phyloP scores from a whole-genome alignment of 2,113 vertebrate genomes.

The Enhydra lutris region DNA sequence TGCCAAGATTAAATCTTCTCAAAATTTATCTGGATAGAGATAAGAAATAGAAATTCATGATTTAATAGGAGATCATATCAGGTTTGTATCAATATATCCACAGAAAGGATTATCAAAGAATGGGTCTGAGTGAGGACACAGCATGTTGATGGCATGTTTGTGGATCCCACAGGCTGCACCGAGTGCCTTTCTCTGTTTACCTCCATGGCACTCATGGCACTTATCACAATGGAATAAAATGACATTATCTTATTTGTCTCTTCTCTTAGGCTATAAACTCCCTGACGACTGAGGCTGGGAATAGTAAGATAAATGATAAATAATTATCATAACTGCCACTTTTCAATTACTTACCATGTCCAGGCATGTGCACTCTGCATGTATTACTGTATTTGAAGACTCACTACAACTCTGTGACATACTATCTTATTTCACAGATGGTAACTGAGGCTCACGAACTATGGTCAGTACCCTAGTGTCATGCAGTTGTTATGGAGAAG shows the following conservation, averaged over 20 bases:
- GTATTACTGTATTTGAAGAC: neutral
- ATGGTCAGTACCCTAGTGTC: neutral
- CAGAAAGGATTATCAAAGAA: neutral
- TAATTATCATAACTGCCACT: neutral
- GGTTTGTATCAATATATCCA: neutral
- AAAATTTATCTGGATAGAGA: neutral
- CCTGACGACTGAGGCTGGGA: neutral
- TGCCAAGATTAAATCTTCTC: neutral
- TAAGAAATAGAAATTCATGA: neutral
- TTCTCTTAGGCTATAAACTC: neutral
- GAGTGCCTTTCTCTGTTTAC: neutral
- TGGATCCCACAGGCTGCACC: neutral
- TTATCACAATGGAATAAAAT: neutral
- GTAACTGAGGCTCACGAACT: neutral
- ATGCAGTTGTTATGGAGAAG: neutral
- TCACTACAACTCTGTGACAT: neutral
- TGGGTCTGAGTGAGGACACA: neutral
- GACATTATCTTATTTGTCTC: neutral
- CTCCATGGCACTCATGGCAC: neutral
- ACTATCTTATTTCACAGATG: neutral
- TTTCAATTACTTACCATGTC: neutral
- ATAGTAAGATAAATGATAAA: neutral
- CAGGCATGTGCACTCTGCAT: neutral
- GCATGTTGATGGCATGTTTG: neutral
- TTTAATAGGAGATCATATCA: neutral